Conservation (phyloP, 2,888 invertebrate genomes). For the Cinara cedri region DNA sequence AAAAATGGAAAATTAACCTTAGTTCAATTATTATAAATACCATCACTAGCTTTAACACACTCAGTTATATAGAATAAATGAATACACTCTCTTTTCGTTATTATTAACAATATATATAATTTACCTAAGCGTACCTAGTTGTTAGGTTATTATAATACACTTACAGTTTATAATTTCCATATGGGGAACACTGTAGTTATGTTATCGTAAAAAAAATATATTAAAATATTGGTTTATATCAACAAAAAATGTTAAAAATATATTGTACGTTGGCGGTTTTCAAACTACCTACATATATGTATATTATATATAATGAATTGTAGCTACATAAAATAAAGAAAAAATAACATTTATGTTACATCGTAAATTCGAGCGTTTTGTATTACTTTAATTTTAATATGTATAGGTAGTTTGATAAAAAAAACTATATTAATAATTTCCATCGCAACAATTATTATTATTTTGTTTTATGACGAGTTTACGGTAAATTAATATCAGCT, state of each 20-base stretch:
- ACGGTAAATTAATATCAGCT: constrained; percentile 23
- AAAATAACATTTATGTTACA: too few species aligned
- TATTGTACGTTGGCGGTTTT: too few species aligned
- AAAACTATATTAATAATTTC: background rate
- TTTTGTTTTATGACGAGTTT: background rate
- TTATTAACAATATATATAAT: background rate
- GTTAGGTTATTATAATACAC: constrained; percentile 1
- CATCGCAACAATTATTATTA: background rate
- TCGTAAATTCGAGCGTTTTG: background rate
- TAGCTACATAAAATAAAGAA: background rate
- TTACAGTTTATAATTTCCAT: background rate
- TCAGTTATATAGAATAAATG: constrained; percentile 30
- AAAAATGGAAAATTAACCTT: constrained; percentile 4
- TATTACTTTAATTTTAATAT: background rate
- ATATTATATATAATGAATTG: background rate
- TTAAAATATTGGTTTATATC: background rate
- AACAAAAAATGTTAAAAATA: too few species aligned
- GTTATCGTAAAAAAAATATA: background rate
- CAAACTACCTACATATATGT: background rate
- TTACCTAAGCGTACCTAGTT: too few species aligned
- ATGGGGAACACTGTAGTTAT: background rate
- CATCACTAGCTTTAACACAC: background rate
- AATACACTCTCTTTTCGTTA: background rate
- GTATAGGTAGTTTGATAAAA: background rate
- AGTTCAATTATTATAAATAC: constrained; percentile 33